Conservation (phyloP, 2,888 invertebrate genomes). For the Amblyteles armatorius region DNA sequence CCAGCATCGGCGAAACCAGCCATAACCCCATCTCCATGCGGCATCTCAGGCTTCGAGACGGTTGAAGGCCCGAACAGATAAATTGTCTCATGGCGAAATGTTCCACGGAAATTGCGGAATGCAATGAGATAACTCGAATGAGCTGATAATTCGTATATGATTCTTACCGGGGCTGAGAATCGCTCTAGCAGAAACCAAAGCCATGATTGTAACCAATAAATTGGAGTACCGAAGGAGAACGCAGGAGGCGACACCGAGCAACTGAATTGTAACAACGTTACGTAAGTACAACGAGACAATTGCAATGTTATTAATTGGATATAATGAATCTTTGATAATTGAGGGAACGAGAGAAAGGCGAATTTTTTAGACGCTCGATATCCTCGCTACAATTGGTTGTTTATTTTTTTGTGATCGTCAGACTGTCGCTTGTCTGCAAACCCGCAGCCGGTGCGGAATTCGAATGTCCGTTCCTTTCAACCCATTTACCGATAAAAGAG, state of each 20-base stretch:
- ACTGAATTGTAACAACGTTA: conserved; percentile 14
- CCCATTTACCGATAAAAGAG: background rate
- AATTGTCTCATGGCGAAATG: conserved; percentile 4
- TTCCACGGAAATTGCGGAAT: background rate
- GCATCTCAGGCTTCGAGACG: conserved; percentile 13
- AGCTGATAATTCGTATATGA: conserved; percentile 49
- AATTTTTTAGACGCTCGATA: background rate
- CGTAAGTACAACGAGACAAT: conserved; percentile 12
- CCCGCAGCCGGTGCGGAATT: conserved; percentile 7
- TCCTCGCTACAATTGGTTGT: background rate
- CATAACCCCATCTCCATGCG: conserved; percentile 67
- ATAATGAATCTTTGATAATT: background rate
- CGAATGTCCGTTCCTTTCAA: background rate
- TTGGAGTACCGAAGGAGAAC: conserved; percentile 56
- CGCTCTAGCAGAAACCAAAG: conserved; percentile 78
- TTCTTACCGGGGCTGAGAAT: conserved; percentile 81
- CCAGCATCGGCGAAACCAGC: background rate
- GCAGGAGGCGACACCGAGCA: conserved; percentile 21
- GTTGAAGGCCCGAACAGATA: background rate
- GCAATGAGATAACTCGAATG: background rate
- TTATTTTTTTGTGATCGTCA: background rate
- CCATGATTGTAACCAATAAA: conserved; percentile 77
- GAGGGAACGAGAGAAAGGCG: background rate
- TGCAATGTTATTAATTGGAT: background rate
- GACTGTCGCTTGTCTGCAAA: conserved; percentile 17